Conservation (phyloP, 2,113 vertebrate genomes). For the Tachuris rubrigastra region DNA sequence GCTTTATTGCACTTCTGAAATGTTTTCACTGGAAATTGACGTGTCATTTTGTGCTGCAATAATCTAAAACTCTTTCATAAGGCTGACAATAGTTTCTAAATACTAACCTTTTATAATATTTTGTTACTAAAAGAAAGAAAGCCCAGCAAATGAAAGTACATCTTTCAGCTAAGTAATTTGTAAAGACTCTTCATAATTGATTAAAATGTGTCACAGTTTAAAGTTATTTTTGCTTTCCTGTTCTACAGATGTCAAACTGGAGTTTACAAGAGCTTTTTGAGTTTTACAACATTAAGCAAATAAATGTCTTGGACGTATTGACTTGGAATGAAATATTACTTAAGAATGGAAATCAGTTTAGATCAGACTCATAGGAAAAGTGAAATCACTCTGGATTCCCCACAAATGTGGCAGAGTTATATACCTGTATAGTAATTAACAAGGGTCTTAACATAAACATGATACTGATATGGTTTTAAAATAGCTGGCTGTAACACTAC, state of each 20-base stretch:
- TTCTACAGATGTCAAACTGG: not conserved
- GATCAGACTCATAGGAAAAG: not conserved
- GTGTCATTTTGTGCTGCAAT: not conserved
- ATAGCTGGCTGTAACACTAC: not conserved
- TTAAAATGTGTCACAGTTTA: not conserved
- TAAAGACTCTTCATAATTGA: not conserved
- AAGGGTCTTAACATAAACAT: fast-evolving
- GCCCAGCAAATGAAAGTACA: not conserved
- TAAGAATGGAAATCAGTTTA: not conserved
- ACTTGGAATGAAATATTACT: not conserved
- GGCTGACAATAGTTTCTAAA: not conserved
- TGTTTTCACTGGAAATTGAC: not conserved
- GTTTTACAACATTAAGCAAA: not conserved
- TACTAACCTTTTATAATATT: not conserved
- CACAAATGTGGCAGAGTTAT: not conserved
- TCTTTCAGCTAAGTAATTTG: not conserved
- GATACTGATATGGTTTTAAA: not conserved
- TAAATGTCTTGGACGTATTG: not conserved
- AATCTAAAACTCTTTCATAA: conserved; percentile 14
- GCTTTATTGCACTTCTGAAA: conserved; percentile 17
- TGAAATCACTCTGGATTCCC: not conserved
- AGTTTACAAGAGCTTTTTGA: not conserved
- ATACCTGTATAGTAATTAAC: not conserved
- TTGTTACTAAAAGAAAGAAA: not conserved
- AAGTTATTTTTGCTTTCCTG: not conserved